phyloP scores from a whole-genome alignment of 2,888 invertebrate genomes.

The Mesorhabditis spiculigera region DNA sequence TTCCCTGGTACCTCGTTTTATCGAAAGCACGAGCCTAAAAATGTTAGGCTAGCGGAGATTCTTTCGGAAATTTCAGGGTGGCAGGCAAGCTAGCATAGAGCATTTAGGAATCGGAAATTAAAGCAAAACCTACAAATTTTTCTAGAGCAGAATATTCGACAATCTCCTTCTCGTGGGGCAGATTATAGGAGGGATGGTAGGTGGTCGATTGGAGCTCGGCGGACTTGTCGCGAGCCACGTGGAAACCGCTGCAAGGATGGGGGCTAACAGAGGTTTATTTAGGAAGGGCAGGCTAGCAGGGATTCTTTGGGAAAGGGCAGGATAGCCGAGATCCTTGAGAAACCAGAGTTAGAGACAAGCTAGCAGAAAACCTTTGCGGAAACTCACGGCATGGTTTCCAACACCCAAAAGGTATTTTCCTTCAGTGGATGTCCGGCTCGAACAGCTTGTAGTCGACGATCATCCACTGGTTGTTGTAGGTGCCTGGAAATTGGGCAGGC shows the following conservation, averaged over 20 bases:
- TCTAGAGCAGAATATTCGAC: not conserved
- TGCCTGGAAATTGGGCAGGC: not conserved
- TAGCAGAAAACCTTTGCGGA: not conserved
- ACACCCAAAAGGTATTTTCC: not conserved
- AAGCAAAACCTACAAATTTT: not conserved
- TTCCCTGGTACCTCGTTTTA: not conserved
- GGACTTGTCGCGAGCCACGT: not conserved
- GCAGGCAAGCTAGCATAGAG: not conserved
- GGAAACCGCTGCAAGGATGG: not conserved
- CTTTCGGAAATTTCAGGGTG: not conserved
- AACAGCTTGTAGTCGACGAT: slow-evolving; percentile 4
- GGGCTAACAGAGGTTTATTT: not conserved
- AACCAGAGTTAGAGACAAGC: not conserved
- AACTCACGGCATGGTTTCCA: not conserved
- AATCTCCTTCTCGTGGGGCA: not conserved
- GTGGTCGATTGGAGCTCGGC: not conserved
- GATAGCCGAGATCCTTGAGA: not conserved
- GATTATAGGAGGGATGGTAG: not conserved
- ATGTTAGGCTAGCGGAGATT: not conserved
- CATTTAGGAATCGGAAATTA: not conserved
- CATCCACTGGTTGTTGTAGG: slow-evolving; percentile 6
- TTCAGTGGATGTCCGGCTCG: not conserved
- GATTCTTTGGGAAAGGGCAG: not conserved
- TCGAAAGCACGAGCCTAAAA: not conserved
- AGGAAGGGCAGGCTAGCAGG: not conserved